A percentile compares a stretch with the other conserved stretches of the same genome.
These are phyloP conservation scores for Aplodontia rufa DNA, from an alignment of 2,113 vertebrate genomes.

Conservation along the genomic window DNA sequence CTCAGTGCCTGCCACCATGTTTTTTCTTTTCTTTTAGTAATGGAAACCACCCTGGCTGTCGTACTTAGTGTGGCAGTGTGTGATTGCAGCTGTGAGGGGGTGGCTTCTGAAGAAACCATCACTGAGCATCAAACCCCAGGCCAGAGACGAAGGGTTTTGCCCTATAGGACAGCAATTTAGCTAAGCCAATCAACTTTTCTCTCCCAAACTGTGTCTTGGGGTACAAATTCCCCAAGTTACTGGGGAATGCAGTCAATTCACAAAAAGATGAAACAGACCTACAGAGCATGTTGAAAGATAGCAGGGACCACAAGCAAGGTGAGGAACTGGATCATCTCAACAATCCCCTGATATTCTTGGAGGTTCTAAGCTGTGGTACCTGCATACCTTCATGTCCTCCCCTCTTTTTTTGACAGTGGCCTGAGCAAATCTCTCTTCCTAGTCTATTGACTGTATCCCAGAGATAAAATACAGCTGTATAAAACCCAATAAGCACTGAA, in stretches of 20 bases:
- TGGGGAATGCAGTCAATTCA: neutral
- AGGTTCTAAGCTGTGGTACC: neutral
- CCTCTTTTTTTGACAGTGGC: neutral
- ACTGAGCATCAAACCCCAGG: neutral
- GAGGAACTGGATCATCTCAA: neutral
- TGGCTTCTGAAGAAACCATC: neutral
- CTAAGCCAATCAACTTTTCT: neutral
- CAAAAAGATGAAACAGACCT: neutral
- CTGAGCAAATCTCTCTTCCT: neutral
- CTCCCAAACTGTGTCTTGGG: neutral
- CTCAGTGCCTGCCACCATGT: neutral
- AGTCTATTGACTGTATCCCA: neutral
- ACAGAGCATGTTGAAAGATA: neutral
- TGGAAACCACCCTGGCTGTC: neutral
- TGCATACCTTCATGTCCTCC: neutral
- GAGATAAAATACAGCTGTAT: neutral
- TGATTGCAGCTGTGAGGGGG: neutral
- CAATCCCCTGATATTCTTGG: neutral
- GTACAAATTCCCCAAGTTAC: neutral
- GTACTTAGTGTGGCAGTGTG: neutral
- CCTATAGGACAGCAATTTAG: neutral
- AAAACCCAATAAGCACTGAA: neutral
- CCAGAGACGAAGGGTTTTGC: neutral
- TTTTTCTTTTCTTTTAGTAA: neutral
- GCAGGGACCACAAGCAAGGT: fast-evolving